Percentiles rank a stretch among this genome's conserved stretches.
Conservation (phyloP, 2,113 vertebrate genomes). For the Leuciscus idus region DNA sequence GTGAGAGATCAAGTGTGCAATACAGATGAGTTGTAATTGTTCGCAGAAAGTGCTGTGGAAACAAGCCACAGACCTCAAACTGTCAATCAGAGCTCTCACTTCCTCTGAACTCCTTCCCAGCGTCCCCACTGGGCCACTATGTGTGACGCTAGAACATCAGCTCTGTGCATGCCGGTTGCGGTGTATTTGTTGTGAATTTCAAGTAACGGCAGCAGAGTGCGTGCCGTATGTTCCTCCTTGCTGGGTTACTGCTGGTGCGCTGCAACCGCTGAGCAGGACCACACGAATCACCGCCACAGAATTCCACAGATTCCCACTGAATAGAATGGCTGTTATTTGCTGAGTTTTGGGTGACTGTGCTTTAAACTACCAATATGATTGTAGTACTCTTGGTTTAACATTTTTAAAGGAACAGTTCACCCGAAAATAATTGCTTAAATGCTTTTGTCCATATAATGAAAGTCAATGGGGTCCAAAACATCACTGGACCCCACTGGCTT, state of each 20-base stretch:
- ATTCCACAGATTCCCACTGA: not conserved
- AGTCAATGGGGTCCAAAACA: not conserved
- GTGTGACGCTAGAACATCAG: conserved; percentile 42
- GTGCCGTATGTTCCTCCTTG: not conserved
- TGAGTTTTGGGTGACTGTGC: not conserved
- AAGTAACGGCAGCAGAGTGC: conserved; percentile 10
- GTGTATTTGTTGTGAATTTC: conserved; percentile 31
- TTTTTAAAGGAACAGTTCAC: not conserved
- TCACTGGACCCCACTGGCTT: not conserved
- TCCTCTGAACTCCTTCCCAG: conserved; percentile 55
- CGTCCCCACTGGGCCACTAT: conserved; percentile 47
- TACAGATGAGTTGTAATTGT: conserved; percentile 55
- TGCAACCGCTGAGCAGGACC: conserved; percentile 1
- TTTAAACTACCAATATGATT: not conserved
- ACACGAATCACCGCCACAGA: not conserved
- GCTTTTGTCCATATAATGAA: not conserved
- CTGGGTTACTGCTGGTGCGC: conserved; percentile 24
- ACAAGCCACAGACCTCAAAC: conserved; percentile 55
- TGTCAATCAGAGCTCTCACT: conserved; percentile 57
- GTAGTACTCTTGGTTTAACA: not conserved
- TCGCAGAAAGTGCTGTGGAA: conserved; percentile 48
- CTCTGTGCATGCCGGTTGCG: conserved; percentile 32
- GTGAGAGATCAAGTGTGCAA: conserved; percentile 32
- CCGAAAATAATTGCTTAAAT: not conserved
- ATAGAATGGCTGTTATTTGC: not conserved